Conservation (phyloP, 2,888 invertebrate genomes). For the Lamproptera curius region DNA sequence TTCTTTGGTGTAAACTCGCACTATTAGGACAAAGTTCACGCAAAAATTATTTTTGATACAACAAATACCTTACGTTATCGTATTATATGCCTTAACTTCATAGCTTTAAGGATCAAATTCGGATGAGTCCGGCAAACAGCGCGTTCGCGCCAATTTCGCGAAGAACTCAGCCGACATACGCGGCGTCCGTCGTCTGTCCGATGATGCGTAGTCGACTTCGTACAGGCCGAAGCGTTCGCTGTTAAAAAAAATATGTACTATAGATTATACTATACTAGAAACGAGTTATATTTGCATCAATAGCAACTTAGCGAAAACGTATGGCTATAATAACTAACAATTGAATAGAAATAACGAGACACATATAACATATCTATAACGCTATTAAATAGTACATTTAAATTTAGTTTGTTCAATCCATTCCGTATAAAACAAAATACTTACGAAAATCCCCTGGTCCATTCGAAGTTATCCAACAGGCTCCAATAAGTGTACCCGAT, state of each 20-base stretch:
- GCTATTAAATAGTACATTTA: no score
- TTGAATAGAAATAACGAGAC: no score
- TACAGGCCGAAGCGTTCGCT: slow-evolving; percentile 84
- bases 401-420: no score
- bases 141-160: slow-evolving; percentile 42
- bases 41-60: no score
- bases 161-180: slow-evolving; percentile 79
- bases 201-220: slow-evolving; percentile 81
- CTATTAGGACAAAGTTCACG: no score
- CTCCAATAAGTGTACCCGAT: slow-evolving; percentile 87
- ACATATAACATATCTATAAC: neutral
- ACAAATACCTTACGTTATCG: neutral
- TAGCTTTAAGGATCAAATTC: neutral
- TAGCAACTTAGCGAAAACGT: no score
- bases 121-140: slow-evolving; percentile 42
- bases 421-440: slow-evolving; percentile 33
- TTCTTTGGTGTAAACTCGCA: no score
- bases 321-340: no score
- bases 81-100: no score
- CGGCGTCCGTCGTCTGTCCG: slow-evolving; percentile 75
- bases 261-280: neutral
- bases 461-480: slow-evolving; percentile 90
- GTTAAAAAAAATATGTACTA: slow-evolving; percentile 42
- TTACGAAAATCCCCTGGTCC: slow-evolving; percentile 85
- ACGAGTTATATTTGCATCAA: no score